Conservation (phyloP, 2,113 vertebrate species). For the Pimephales promelas region DNA sequence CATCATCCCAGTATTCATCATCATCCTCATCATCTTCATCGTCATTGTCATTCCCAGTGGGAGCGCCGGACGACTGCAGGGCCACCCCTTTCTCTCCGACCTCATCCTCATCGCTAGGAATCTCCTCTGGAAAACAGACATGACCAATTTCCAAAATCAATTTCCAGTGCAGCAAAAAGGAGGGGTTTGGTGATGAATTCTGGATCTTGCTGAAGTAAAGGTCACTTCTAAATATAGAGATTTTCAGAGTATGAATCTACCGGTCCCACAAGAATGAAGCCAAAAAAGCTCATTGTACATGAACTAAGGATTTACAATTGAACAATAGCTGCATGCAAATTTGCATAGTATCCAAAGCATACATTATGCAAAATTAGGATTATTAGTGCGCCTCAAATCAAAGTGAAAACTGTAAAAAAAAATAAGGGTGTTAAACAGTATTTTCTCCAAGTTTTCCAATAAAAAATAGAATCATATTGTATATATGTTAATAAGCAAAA, state of each 20-base stretch:
- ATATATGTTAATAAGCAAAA: no score
- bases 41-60: constrained; percentile 56
- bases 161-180: not conserved
- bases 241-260: not conserved
- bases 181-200: not conserved
- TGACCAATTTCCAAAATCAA: not conserved
- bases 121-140: constrained; percentile 82
- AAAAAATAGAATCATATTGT: no score
- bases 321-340: not conserved
- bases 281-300: not conserved
- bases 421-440: not conserved
- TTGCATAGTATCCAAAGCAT: not conserved
- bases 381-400: not conserved
- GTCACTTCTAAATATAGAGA: constrained; percentile 25
- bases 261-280: not conserved
- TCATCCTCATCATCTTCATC: constrained; percentile 84
- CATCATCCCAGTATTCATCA: constrained; percentile 94
- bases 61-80: constrained; percentile 75
- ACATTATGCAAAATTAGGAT: not conserved
- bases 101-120: constrained; percentile 94
- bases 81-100: constrained; percentile 72
- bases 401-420: not conserved
- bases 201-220: not conserved
- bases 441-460: no score
- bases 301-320: not conserved